Evolutionary conservation across 2,113 vertebrate species (phyloP).

Genomic region (Litocranius walleri): DNA sequence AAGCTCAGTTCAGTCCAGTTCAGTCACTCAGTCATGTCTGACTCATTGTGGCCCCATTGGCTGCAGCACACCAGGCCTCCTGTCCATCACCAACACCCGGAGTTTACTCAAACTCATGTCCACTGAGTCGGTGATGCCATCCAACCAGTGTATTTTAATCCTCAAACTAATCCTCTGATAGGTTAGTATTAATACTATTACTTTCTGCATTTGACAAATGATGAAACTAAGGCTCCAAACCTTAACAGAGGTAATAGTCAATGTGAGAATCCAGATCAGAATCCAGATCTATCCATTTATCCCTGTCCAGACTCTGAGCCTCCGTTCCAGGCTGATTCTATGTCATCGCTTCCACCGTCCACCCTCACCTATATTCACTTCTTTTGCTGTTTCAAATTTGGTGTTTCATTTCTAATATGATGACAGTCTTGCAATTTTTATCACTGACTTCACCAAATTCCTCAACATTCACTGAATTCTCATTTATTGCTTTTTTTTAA

Average conservation of each 20-base stretch:
- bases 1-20: neutral
- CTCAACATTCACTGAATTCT: neutral
- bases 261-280: neutral
- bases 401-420: neutral
- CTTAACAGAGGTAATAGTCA: neutral
- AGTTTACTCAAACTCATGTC: neutral
- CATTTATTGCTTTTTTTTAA: neutral
- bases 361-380: neutral
- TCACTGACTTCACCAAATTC: neutral
- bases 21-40: fast-evolving
- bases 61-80: fast-evolving
- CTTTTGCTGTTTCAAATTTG: neutral
- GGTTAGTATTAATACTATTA: neutral
- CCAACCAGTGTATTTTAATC: neutral
- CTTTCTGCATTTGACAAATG: neutral
- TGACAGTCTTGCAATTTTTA: neutral
- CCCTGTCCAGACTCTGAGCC: neutral
- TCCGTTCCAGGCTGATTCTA: neutral
- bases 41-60: neutral
- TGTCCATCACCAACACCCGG: neutral
- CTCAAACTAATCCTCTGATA: neutral
- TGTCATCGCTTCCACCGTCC: neutral
- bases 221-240: neutral
- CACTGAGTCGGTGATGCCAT: neutral
- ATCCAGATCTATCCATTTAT: neutral